These are phyloP conservation scores for Falco rusticolus DNA, from an alignment of 2,797 vertebrate genomes.

Conservation along the genomic window DNA sequence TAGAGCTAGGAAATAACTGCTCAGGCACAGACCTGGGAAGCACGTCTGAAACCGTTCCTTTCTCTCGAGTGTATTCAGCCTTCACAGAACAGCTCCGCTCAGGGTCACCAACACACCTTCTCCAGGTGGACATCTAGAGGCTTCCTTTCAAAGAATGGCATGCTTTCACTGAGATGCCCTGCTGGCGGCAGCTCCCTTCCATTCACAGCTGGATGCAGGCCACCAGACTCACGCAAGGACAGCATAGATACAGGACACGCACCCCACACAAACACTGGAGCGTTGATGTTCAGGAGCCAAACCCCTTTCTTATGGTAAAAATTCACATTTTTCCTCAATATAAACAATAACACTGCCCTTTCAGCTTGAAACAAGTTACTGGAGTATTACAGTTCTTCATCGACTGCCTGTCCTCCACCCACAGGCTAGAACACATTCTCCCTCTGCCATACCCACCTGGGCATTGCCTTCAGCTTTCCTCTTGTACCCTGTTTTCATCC, in stretches of 20 bases:
- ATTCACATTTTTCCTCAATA: neutral
- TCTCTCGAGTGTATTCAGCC: neutral
- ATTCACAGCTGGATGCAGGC: neutral
- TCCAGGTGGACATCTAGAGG: neutral
- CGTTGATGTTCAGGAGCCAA: neutral
- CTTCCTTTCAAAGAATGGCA: accelerated
- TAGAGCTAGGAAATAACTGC: neutral
- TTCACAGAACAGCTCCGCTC: neutral
- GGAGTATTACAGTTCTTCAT: neutral
- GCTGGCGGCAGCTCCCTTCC: neutral
- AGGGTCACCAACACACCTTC: neutral
- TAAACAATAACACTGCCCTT: neutral
- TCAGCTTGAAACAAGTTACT: neutral
- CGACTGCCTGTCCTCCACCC: neutral
- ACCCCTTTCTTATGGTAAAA: neutral
- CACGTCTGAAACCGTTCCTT: neutral
- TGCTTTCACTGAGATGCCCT: neutral
- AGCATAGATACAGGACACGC: accelerated
- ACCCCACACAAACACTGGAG: neutral
- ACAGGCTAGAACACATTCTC: neutral
- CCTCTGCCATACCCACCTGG: neutral
- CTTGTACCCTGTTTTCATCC: neutral
- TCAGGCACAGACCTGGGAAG: neutral
- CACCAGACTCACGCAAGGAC: neutral
- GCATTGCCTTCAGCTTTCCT: neutral